These are phyloP conservation scores for Entomobrya multifasciata DNA, from an alignment of 2,888 invertebrate genomes.

Conservation along the genomic window DNA sequence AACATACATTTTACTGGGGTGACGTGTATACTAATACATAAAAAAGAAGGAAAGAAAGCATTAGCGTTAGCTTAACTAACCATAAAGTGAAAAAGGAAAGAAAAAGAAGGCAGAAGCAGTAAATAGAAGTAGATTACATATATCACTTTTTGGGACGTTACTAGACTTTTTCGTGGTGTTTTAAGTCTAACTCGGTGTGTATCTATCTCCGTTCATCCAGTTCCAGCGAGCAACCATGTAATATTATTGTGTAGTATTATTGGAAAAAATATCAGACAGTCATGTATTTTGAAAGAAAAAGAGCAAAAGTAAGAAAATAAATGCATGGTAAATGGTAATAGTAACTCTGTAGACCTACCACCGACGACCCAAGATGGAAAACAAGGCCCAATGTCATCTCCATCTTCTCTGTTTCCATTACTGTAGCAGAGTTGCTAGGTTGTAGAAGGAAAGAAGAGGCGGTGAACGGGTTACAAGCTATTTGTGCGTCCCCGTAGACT, in stretches of 20 bases:
- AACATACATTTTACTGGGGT: slow-evolving; percentile 33
- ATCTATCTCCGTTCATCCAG: background rate
- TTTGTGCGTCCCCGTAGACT: slow-evolving; percentile 48
- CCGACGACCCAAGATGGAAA: background rate
- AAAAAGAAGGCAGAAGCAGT: slow-evolving; percentile 4
- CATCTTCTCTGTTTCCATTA: slow-evolving; percentile 1
- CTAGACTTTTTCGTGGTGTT: slow-evolving; percentile 10
- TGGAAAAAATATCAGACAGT: too few species aligned
- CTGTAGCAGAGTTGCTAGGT: too few species aligned
- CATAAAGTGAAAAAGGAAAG: slow-evolving; percentile 18
- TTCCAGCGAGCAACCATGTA: too few species aligned
- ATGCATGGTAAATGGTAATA: too few species aligned
- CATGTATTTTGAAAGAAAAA: slow-evolving; percentile 2
- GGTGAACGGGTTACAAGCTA: slow-evolving; percentile 16
- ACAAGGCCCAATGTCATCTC: slow-evolving; percentile 33
- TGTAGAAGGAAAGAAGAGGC: background rate
- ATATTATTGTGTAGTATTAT: too few species aligned
- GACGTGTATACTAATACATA: slow-evolving; percentile 18
- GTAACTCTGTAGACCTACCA: background rate
- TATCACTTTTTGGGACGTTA: slow-evolving; percentile 52
- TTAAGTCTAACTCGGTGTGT: background rate
- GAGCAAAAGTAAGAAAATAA: background rate
- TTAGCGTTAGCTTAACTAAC: slow-evolving; percentile 40
- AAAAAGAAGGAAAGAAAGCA: slow-evolving; percentile 6
- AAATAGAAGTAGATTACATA: slow-evolving; percentile 45